Evolutionary conservation across 53 echinoderm and acorn worm genomes (phyloP).

Genomic region (Apostichopus leukothele): DNA sequence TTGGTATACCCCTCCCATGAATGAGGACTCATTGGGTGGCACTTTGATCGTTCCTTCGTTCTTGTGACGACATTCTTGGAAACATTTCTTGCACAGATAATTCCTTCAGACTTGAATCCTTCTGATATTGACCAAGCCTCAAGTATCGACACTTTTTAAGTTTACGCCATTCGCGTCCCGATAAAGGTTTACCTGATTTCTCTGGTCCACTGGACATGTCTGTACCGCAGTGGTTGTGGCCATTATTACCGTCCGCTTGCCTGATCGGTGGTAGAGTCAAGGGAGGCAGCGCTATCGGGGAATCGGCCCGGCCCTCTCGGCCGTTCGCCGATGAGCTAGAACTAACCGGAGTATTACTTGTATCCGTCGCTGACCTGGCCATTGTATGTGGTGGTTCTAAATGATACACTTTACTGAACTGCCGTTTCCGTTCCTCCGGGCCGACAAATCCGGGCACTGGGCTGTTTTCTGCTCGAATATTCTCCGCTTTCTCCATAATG

Average conservation of each 20-base stretch:
- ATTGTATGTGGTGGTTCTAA: conserved; percentile 51
- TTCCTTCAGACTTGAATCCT: conserved; percentile 34
- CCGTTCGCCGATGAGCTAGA: neutral
- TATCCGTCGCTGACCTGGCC: neutral
- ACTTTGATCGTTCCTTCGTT: neutral
- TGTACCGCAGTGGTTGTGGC: neutral
- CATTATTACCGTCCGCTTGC: neutral
- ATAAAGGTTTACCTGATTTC: conserved; percentile 41
- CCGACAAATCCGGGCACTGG: conserved; percentile 51
- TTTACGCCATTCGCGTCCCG: conserved; percentile 81
- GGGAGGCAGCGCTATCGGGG: conserved; percentile 58
- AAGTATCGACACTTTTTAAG: conserved; percentile 85
- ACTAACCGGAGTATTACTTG: conserved; percentile 21
- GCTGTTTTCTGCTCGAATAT: conserved; percentile 27
- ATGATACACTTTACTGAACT: conserved; percentile 79
- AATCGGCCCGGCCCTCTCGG: conserved; percentile 3
- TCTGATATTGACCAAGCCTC: conserved; percentile 42
- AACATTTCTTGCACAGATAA: conserved; percentile 39
- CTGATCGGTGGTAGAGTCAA: conserved; percentile 58
- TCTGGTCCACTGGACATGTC: neutral
- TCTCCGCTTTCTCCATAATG: conserved; percentile 31
- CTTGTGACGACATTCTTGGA: conserved; percentile 5
- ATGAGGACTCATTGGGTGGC: too few species aligned
- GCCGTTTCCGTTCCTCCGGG: conserved; percentile 72
- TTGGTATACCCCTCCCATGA: too few species aligned